Percentiles rank a stretch among this genome's conserved stretches.
phyloP scores from a whole-genome alignment of 2,888 invertebrate species.

The Agrotis puta region DNA sequence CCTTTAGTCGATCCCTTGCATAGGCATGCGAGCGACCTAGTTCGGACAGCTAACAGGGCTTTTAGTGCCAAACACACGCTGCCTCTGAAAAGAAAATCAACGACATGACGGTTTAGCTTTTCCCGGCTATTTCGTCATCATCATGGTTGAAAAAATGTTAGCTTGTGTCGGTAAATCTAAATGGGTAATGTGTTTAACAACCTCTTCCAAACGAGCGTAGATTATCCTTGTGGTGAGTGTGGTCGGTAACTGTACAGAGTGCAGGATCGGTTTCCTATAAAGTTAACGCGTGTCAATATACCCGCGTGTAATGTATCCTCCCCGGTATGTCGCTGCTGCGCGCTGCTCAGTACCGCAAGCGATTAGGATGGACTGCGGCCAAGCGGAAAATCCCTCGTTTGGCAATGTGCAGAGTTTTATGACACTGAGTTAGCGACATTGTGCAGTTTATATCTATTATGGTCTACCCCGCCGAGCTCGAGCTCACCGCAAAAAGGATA shows the following conservation, averaged over 20 bases:
- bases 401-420: slow-evolving; percentile 42
- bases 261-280: slow-evolving; percentile 35
- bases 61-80: slow-evolving; percentile 30
- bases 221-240: slow-evolving; percentile 57
- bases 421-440: slow-evolving; percentile 37
- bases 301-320: slow-evolving; percentile 48
- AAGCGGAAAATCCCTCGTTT: slow-evolving; percentile 58
- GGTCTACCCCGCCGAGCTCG: slow-evolving; percentile 8
- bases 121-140: background rate
- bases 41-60: slow-evolving; percentile 37
- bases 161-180: slow-evolving; percentile 30
- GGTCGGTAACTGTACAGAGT: slow-evolving; percentile 52
- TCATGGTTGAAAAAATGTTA: background rate
- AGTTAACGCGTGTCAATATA: slow-evolving; percentile 34
- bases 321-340: slow-evolving; percentile 21
- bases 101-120: background rate
- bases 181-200: slow-evolving; percentile 28
- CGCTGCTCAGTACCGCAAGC: slow-evolving; percentile 41
- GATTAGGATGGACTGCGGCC: slow-evolving; percentile 59
- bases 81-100: slow-evolving; percentile 19
- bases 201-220: slow-evolving; percentile 38
- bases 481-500: slow-evolving; percentile 31
- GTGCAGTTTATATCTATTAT: slow-evolving; percentile 36
- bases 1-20: slow-evolving; percentile 22
- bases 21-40: slow-evolving; percentile 31